Percentiles rank a stretch among this genome's conserved stretches.
Conservation (phyloP, 1,140 invertebrate species). For the Apolygus lucorum region DNA sequence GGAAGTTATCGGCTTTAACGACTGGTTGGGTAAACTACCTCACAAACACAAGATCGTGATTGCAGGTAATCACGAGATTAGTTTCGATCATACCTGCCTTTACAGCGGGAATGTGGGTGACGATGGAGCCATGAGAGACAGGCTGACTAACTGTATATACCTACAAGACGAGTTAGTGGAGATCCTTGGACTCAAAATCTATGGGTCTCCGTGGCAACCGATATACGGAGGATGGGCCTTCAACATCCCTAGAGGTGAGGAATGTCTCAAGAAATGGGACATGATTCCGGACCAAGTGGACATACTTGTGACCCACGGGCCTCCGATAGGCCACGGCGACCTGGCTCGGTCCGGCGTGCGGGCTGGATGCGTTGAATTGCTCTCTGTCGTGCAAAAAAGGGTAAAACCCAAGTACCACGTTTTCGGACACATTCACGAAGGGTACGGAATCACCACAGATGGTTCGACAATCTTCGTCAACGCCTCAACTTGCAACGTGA, state of each 20-base stretch:
- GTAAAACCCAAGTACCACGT: slow-evolving; percentile 78
- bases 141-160: slow-evolving; percentile 70
- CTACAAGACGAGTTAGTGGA: slow-evolving; percentile 60
- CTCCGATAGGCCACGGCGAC: slow-evolving; percentile 73
- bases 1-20: slow-evolving; percentile 72
- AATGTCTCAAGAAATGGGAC: slow-evolving; percentile 69
- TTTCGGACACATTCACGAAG: slow-evolving; percentile 84
- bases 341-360: slow-evolving; percentile 59
- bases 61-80: slow-evolving; percentile 81
- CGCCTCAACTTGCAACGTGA: slow-evolving; percentile 72
- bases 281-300: slow-evolving; percentile 65
- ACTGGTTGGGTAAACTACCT: slow-evolving; percentile 68
- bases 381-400: slow-evolving; percentile 63
- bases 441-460: slow-evolving; percentile 69
- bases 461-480: slow-evolving; percentile 75
- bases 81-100: slow-evolving; percentile 65
- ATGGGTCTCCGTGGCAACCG: slow-evolving; percentile 80
- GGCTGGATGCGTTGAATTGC: slow-evolving; percentile 76
- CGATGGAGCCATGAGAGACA: slow-evolving; percentile 51
- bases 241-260: slow-evolving; percentile 59
- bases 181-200: slow-evolving; percentile 71
- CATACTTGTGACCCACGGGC: slow-evolving; percentile 68
- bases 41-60: slow-evolving; percentile 81
- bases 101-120: slow-evolving; percentile 48
- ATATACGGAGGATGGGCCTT: slow-evolving; percentile 78